Base-by-base conservation (phyloP, 1,140 invertebrate genomes). In the Drosophila insularis region DNA sequence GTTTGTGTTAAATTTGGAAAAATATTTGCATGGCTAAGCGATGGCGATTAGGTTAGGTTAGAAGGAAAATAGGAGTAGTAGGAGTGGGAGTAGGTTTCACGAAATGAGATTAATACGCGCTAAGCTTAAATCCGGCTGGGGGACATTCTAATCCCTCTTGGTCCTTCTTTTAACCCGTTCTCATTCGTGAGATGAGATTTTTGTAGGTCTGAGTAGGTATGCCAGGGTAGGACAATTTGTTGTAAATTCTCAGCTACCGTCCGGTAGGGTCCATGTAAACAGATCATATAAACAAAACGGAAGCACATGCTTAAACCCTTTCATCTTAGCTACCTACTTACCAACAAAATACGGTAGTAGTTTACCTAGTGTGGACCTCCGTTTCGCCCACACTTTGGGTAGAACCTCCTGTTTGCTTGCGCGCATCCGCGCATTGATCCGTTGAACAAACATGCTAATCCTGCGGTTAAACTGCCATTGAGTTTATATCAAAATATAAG, bases 381-480 rank as follows among this genome's bases (percentile, higher is more conserved):
- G 54, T 27, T 17, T 23, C 27, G 35, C 59, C 37, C 53, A 17
- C 43, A 40, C 54, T 53, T 54, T 53, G 54, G 80, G 64, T 70
- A 76, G 74, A 27, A 21, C 43, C 32, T 39, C 68, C 56, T 58
- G 58, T 62, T 74, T 89, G 85, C 89, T 89, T 89, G 85, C 81
- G 79, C 71, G 78, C 67, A 60, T 40, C 60, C 63, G 85, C 78
- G 74, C 43, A 50, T 70, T 89, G 85, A 89, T 89, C 85, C 80
- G 78, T 69, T 84, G 74, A 60, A 80, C 85, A 90, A 89, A 89
- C 86, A 89, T 74, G 86, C 86, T 89, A 90, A 89, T 89, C 87
- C 86, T 89, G 86, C 81, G 86, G 86, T 89, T 89, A 89, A 89
- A 90, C 86, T 90, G 81, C 86, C 86, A 89, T 89, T 90, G 86